Percentiles rank a stretch among this genome's conserved stretches.
These are phyloP conservation scores for Xenopus petersii DNA, from an alignment of 2,797 vertebrate species.

Conservation along the genomic window DNA sequence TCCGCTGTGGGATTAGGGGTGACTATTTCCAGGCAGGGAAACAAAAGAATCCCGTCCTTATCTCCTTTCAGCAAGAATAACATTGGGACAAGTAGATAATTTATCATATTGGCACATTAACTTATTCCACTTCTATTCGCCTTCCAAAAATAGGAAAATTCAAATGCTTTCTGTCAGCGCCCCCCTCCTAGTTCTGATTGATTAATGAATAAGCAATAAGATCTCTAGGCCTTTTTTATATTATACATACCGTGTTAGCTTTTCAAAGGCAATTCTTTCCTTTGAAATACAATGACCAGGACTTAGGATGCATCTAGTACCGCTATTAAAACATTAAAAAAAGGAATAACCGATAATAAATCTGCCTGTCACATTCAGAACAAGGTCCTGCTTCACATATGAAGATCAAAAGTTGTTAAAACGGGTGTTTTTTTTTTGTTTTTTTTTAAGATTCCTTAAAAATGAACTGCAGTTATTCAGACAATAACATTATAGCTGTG, in stretches of 20 bases:
- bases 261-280: slow-evolving; percentile 17
- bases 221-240: slow-evolving; percentile 4
- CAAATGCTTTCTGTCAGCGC: slow-evolving; percentile 18
- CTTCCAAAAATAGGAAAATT: slow-evolving; percentile 12
- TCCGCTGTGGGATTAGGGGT: no score
- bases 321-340: slow-evolving; percentile 10
- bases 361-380: slow-evolving; percentile 28
- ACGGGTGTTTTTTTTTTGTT: background rate
- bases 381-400: slow-evolving; percentile 26
- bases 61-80: no score
- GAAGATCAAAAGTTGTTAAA: slow-evolving; percentile 34
- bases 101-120: slow-evolving; percentile 13
- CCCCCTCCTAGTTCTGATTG: background rate
- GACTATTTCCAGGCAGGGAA: no score
- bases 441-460: slow-evolving; percentile 5
- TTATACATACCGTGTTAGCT: background rate
- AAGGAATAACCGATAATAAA: slow-evolving; percentile 18
- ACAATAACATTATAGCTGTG: slow-evolving; percentile 23
- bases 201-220: slow-evolving; percentile 27
- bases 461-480: slow-evolving; percentile 30
- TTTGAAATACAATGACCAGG: slow-evolving; percentile 28
- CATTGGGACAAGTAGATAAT: background rate
- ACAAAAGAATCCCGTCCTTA: no score
- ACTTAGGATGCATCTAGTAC: slow-evolving; percentile 10
- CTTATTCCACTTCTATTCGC: background rate